Percentiles rank a stretch among this genome's conserved stretches.
Conservation (phyloP, 2,797 vertebrate genomes). For the Dendrocincla fuliginosa region DNA sequence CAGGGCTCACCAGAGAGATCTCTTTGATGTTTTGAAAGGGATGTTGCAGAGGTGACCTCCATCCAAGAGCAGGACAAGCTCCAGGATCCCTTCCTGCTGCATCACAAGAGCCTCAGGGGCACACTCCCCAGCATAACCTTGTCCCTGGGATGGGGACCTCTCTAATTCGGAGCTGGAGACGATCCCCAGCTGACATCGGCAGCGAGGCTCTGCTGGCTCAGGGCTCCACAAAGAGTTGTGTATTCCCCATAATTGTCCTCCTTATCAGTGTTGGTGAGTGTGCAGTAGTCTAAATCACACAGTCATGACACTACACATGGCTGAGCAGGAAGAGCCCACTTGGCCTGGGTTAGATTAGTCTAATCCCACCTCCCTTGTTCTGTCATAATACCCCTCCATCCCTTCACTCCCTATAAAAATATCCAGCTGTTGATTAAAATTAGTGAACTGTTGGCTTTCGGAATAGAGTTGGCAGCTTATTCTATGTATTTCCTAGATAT, state of each 20-base stretch:
- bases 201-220: background rate
- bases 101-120: background rate
- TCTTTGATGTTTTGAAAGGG: background rate
- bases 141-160: background rate
- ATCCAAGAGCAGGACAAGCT: rapidly evolving
- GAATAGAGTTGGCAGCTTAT: slow-evolving; percentile 45
- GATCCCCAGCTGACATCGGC: background rate
- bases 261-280: slow-evolving; percentile 69
- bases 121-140: rapidly evolving
- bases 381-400: slow-evolving; percentile 70
- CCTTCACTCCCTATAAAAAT: slow-evolving; percentile 70
- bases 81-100: background rate
- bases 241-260: slow-evolving; percentile 52
- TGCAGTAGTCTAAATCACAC: slow-evolving; percentile 68
- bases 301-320: slow-evolving; percentile 64
- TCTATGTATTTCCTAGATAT: slow-evolving; percentile 38
- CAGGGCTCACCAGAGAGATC: background rate
- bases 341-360: slow-evolving; percentile 67
- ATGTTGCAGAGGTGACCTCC: background rate
- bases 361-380: slow-evolving; percentile 71
- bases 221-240: slow-evolving; percentile 8
- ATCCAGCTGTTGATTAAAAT: slow-evolving; percentile 73
- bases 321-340: slow-evolving; percentile 69
- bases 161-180: slow-evolving; percentile 25
- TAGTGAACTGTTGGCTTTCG: slow-evolving; percentile 64